Evolutionary conservation across 2,113 vertebrate species (phyloP), one percentile per base, ranked within the genome.

Genomic region (Gopherus evgoodei): DNA sequence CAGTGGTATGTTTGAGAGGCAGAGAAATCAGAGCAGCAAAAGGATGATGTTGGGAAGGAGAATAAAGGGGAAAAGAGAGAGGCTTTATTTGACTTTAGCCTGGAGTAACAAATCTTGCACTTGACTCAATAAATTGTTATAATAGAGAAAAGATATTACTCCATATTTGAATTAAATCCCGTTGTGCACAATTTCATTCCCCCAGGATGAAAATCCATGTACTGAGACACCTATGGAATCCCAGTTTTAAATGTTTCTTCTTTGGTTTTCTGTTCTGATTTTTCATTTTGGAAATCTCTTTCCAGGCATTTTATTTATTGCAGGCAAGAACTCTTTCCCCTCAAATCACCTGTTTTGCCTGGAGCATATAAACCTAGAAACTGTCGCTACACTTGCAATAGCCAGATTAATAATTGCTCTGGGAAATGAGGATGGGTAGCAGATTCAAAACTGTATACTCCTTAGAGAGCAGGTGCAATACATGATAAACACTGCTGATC

Each of bases 301-400:
- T 65, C 56, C n/a, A 87, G 76, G 14, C 84, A 89, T 95, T 84
- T 89, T 62, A 72, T 85, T 94, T 65, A 57, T 81, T 79, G 59
- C 62, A 81, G 82, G 85, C 94, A 72, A 91, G 94, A 94, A 81
- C 80, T 87, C 56, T 72, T 97, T 97, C 80, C 6, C 78, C 91
- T 93, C 90, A 87, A 93, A 54, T 82, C 88, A 49, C 47, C 62
- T 79, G 95, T 96, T 97, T 90, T 75, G 4, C 85, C 93, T 72
- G 81, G 85, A 87, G 83, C 84, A 75, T 52, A 87, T 79, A 81
- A 92, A 91, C 93, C 84, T 95, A 84, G 91, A 97, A 96, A 95
- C 97, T n/a, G 91, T 98, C 17, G 1, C 97, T 96, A 94, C 92
- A 96, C 95, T 94, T 94, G 97, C 97, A 91, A 83, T 95, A 94